phyloP scores from a whole-genome alignment of 2,888 invertebrate genomes.

The Caenorhabditis zanzibari region DNA sequence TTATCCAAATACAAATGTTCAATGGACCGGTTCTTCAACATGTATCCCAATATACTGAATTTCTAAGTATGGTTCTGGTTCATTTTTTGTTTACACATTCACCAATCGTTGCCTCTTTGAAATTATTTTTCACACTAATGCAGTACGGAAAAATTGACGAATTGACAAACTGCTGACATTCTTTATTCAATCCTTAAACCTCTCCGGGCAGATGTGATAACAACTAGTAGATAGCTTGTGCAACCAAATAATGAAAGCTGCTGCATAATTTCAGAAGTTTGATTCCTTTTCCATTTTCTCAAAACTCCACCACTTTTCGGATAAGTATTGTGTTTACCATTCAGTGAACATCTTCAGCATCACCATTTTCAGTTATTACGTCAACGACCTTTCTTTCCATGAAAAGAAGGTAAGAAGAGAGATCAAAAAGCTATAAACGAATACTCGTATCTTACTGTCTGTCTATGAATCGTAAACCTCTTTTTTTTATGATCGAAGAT shows the following conservation, averaged over 20 bases:
- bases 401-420: neutral
- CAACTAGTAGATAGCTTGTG: too few relatives aligned
- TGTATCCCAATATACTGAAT: neutral
- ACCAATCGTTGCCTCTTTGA: neutral
- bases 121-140: too few relatives aligned
- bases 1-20: slow-evolving; percentile 32
- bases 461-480: slow-evolving; percentile 52
- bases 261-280: too few relatives aligned
- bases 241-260: too few relatives aligned
- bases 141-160: too few relatives aligned
- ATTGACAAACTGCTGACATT: too few relatives aligned
- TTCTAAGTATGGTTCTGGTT: neutral
- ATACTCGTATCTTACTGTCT: neutral
- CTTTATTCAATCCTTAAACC: too few relatives aligned
- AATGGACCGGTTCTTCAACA: slow-evolving; percentile 14
- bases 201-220: too few relatives aligned
- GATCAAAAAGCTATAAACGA: slow-evolving; percentile 52
- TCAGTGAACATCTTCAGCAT: slow-evolving; percentile 18
- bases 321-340: slow-evolving; percentile 47
- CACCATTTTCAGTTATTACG: slow-evolving; percentile 34
- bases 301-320: slow-evolving; percentile 23
- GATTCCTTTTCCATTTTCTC: neutral
- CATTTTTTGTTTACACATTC: neutral
- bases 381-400: slow-evolving; percentile 27
- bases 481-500: neutral